Evolutionary conservation across 2,888 invertebrate genomes (phyloP).

Genomic region (Xestia c-nigrum): DNA sequence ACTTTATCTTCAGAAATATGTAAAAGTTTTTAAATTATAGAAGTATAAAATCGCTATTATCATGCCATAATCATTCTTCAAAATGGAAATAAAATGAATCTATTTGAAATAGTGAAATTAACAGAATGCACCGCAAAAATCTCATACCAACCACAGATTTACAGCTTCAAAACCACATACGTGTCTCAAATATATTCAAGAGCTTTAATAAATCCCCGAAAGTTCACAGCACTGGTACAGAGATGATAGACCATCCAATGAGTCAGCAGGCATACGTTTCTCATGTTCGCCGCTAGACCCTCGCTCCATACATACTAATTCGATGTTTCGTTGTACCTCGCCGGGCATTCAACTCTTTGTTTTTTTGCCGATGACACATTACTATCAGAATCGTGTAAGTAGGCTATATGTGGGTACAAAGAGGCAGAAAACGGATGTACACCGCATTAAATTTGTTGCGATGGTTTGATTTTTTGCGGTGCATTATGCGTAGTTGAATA

Average conservation of each 20-base stretch:
- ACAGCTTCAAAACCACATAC: not conserved
- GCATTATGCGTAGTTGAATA: conserved; percentile 21
- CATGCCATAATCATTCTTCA: not conserved
- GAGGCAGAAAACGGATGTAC: conserved; percentile 61
- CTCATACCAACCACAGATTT: not conserved
- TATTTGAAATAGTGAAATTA: not conserved
- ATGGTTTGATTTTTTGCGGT: conserved; percentile 46
- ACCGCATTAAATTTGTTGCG: conserved; percentile 32
- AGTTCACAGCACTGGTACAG: conserved; percentile 37
- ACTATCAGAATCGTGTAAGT: conserved; percentile 66
- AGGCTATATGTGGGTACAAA: conserved; percentile 53
- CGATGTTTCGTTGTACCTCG: conserved; percentile 65
- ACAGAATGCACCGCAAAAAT: not conserved
- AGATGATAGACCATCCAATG: conserved; percentile 66
- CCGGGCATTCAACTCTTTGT: conserved; percentile 74
- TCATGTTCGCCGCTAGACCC: conserved; percentile 72
- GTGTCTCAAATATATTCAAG: conserved; percentile 37
- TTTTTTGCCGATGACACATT: conserved; percentile 73
- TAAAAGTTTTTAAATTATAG: not conserved
- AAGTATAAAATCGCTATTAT: not conserved
- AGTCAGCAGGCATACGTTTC: conserved; percentile 74
- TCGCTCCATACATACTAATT: conserved; percentile 77
- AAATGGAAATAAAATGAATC: no score
- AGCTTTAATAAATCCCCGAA: conserved; percentile 29
- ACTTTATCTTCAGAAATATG: not conserved